Conservation (phyloP, 2,113 vertebrate species). For the Limnothrissa miodon region DNA sequence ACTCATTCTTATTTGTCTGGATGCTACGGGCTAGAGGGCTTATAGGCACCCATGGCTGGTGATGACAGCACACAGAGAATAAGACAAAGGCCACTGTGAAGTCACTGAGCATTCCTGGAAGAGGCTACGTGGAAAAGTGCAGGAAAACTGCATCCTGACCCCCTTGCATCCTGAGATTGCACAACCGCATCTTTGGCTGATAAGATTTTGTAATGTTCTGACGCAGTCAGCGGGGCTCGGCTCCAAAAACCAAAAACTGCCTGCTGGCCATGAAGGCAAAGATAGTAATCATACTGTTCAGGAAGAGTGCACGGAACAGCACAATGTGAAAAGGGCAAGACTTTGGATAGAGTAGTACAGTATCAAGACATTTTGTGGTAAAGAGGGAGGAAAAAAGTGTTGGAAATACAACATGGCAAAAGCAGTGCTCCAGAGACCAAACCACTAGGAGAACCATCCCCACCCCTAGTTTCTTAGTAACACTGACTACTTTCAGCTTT, state of each 20-base stretch:
- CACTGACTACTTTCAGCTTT: not conserved
- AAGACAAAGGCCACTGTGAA: conserved; percentile 20
- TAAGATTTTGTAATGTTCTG: conserved; percentile 2
- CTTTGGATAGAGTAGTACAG: not conserved
- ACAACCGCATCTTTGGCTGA: conserved; percentile 1
- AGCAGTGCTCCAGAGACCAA: too few species aligned
- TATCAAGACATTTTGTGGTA: not conserved
- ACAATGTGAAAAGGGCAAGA: not conserved
- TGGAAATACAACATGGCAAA: not conserved
- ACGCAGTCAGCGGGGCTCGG: not conserved
- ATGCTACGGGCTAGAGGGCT: not conserved
- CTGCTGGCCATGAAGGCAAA: not conserved
- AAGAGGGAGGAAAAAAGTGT: not conserved
- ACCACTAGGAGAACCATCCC: too few species aligned
- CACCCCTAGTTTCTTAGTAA: not conserved
- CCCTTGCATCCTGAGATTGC: conserved; percentile 12
- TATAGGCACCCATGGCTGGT: not conserved
- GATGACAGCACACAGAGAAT: not conserved
- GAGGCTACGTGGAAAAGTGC: conserved; percentile 5
- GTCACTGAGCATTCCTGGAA: conserved; percentile 26
- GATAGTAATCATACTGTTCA: not conserved
- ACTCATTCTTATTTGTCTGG: not conserved
- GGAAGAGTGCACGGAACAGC: not conserved
- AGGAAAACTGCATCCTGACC: conserved; percentile 19
- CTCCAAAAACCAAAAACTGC: not conserved